A percentile compares a stretch with the other conserved stretches of the same genome.
phyloP scores from a whole-genome alignment of 2,113 vertebrate genomes.

The Cyrtonyx montezumae region DNA sequence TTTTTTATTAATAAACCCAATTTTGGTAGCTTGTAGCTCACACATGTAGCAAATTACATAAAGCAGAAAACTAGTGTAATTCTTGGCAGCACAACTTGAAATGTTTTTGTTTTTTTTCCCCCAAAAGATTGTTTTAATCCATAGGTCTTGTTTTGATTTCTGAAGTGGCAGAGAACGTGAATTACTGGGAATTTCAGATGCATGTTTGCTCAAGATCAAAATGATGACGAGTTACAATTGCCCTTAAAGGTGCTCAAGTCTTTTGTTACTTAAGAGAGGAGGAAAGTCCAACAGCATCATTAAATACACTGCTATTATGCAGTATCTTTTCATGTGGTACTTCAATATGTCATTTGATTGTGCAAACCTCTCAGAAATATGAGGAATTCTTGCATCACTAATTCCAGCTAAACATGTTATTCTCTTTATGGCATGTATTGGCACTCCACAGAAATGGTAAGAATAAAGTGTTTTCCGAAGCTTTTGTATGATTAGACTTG shows the following conservation, averaged over 20 bases:
- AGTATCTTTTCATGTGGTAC: background rate
- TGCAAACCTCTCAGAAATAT: background rate
- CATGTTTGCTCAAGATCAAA: conserved; percentile 30
- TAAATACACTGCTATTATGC: background rate
- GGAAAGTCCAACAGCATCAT: background rate
- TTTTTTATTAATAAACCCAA: conserved; percentile 41
- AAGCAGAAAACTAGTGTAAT: conserved; percentile 1
- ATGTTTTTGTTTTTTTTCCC: background rate
- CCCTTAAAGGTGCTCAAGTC: background rate
- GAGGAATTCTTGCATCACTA: background rate
- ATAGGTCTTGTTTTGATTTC: conserved; percentile 25
- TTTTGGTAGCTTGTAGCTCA: conserved; percentile 41
- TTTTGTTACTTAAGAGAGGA: background rate
- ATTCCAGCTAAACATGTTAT: background rate
- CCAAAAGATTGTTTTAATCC: conserved; percentile 22
- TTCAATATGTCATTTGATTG: background rate
- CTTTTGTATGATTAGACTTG: background rate
- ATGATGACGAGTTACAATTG: background rate
- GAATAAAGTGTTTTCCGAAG: background rate
- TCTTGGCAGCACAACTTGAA: conserved; percentile 18
- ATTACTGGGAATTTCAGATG: conserved; percentile 13
- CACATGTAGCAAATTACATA: conserved; percentile 26
- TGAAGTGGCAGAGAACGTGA: conserved; percentile 16
- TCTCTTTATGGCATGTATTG: background rate
- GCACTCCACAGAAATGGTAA: background rate